Evolutionary conservation across 2,113 vertebrate species (phyloP), one percentile per base, ranked within the genome.

Genomic region (Equus quagga): DNA sequence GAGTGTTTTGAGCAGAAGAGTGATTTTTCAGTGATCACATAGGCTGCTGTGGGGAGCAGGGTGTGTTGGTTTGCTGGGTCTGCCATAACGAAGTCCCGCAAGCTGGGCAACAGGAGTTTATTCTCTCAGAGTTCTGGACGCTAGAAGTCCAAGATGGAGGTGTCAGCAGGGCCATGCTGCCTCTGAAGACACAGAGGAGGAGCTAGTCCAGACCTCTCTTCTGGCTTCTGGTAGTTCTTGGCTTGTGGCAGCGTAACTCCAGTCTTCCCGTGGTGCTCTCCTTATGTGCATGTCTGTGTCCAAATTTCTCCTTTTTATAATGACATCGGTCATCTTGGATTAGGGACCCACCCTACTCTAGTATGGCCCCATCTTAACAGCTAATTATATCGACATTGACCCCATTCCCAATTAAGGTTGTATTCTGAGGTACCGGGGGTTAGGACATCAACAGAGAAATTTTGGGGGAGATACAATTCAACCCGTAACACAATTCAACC

Each of bases 81-180:
- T 11, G 4, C 75, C 21, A 3, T 73, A 76, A 64, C n/a, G 15
- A 76, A 46, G 26, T 31, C 15, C 49, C 51, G 9, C 14, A 18
- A 0, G 18, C 81, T 23, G 69, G 28, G 24, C 56, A 33, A 41
- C 44, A 62, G 46, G 14, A 36, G 8, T 21, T 2, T 60, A 24
- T 33, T 64, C 26, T 46, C 82, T 78, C 26, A 49, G 1, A n/a
- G 44, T 72, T 64, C 91, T 88, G 76, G 70, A 94, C 62, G 62
- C 24, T 19, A 31, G 9, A 51, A 56, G 19, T 14, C n/a, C 0
- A 1, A 88, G 64, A 10, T 44, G 46, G 51, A 8, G 31, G 24
- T 67, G 33, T 60, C 1, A 0, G 18, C 18, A 26, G 31, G 54
- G 64, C 36, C n/a, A 4, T 0, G 0, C 26, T 49, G 17, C 49